phyloP scores from a whole-genome alignment of 2,113 vertebrate genomes.

The Micromys minutus region DNA sequence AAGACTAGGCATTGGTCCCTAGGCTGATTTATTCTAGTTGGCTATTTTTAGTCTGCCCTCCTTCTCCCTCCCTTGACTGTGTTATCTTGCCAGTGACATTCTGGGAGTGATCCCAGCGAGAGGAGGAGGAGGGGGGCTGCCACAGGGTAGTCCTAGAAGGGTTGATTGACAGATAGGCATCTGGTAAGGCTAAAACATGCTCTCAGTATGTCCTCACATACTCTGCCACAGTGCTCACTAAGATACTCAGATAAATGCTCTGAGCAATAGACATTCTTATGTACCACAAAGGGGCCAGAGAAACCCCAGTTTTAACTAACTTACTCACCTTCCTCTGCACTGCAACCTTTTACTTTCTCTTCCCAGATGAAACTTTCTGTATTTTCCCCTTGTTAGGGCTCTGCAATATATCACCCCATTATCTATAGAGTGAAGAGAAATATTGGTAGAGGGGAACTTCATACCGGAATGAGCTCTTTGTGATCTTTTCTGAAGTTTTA shows the following conservation, averaged over 20 bases:
- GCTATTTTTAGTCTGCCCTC: conserved; percentile 71
- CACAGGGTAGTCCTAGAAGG: conserved; percentile 33
- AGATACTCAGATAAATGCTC: not conserved
- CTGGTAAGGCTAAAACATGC: not conserved
- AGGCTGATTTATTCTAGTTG: conserved; percentile 37
- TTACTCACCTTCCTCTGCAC: not conserved
- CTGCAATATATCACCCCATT: not conserved
- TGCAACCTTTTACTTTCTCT: not conserved
- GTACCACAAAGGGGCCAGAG: not conserved
- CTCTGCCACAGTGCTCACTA: not conserved
- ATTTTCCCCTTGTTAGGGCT: conserved; percentile 18
- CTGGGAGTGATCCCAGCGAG: conserved; percentile 52
- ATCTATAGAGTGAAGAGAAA: not conserved
- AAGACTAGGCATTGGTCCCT: not conserved
- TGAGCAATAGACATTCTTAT: not conserved
- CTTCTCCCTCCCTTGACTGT: not conserved
- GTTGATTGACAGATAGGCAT: conserved; percentile 57
- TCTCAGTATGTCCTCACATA: not conserved
- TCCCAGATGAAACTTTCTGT: not conserved
- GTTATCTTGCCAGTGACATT: conserved; percentile 75
- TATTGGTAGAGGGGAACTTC: not conserved
- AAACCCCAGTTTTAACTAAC: not conserved
- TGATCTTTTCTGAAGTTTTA: conserved; percentile 27
- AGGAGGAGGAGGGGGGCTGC: not conserved
- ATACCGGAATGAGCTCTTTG: not conserved